A percentile compares a stretch with the other conserved stretches of the same genome.
Conservation (phyloP, 2,888 invertebrate genomes). For the Cheilosia vernalis region DNA sequence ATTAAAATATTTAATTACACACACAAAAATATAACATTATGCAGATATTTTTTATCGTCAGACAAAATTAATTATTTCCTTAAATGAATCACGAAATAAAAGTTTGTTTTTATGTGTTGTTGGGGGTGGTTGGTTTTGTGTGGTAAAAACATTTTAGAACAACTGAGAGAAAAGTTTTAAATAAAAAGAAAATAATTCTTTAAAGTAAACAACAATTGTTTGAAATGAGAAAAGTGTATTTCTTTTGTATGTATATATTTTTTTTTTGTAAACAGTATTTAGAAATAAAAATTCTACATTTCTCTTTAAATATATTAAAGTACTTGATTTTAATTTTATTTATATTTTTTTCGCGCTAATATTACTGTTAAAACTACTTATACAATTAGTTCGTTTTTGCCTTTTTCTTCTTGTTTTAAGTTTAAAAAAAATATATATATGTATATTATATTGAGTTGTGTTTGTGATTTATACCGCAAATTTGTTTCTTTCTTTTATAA, state of each 20-base stretch:
- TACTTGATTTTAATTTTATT: conserved; percentile 67
- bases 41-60: conserved; percentile 39
- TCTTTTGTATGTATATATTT: conserved; percentile 25
- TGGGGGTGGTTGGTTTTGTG: conserved; percentile 38
- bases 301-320: conserved; percentile 72
- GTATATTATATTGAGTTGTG: conserved; percentile 29
- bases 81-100: conserved; percentile 41
- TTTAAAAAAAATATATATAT: conserved; percentile 26
- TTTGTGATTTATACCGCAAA: conserved; percentile 41
- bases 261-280: too few species aligned
- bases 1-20: conserved; percentile 64
- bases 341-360: conserved; percentile 72
- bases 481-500: too few species aligned
- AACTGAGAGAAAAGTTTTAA: conserved; percentile 23
- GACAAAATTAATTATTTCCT: conserved; percentile 56
- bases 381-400: conserved; percentile 65
- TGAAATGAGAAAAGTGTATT: conserved; percentile 64
- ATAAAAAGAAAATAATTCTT: conserved; percentile 13
- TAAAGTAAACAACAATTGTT: conserved; percentile 42
- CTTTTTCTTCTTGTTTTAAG: conserved; percentile 27
- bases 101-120: conserved; percentile 48
- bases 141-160: conserved; percentile 40
- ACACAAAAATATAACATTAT: conserved; percentile 72
- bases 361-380: conserved; percentile 70
- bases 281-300: too few species aligned